These are phyloP conservation scores for Lytechinus pictus DNA, from an alignment of 35 echinoderm and acorn worm species.

Conservation along the genomic window DNA sequence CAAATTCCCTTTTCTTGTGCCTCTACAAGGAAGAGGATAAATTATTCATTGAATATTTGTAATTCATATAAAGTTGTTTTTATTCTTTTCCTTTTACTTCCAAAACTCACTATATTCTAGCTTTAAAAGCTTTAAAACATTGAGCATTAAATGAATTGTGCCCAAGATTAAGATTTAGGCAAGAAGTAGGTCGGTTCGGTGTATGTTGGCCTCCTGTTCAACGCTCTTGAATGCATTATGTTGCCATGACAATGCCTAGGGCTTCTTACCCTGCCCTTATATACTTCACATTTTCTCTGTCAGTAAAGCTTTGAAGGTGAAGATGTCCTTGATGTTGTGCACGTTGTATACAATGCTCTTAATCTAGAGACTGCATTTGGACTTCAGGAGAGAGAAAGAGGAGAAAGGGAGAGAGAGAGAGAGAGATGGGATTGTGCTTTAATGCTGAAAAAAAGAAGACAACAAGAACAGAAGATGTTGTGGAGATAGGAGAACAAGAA, in stretches of 20 bases:
- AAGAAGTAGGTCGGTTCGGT: background rate
- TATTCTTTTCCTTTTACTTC: too few relatives aligned
- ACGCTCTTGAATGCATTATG: background rate
- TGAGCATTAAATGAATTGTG: too few relatives aligned
- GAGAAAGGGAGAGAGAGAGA: background rate
- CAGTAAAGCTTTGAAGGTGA: background rate
- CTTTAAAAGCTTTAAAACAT: too few relatives aligned
- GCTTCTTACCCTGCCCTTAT: background rate
- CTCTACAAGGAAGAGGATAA: too few relatives aligned
- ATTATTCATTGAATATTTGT: too few relatives aligned
- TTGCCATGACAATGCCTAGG: background rate
- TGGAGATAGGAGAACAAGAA: background rate
- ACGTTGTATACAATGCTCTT: too few relatives aligned
- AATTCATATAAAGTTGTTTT: too few relatives aligned
- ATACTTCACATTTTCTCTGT: background rate
- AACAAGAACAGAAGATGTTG: background rate
- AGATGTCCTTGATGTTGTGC: background rate
- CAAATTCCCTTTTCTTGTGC: too few relatives aligned
- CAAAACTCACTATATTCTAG: too few relatives aligned
- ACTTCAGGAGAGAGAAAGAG: background rate
- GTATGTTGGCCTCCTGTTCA: background rate
- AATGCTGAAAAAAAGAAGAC: background rate
- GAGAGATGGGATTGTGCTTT: background rate
- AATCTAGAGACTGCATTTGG: too few relatives aligned
- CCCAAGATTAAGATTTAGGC: background rate